Evolutionary conservation across 2,888 invertebrate species (phyloP), one percentile per base, ranked within the genome.

Genomic region (Himalopsyche anomala): DNA sequence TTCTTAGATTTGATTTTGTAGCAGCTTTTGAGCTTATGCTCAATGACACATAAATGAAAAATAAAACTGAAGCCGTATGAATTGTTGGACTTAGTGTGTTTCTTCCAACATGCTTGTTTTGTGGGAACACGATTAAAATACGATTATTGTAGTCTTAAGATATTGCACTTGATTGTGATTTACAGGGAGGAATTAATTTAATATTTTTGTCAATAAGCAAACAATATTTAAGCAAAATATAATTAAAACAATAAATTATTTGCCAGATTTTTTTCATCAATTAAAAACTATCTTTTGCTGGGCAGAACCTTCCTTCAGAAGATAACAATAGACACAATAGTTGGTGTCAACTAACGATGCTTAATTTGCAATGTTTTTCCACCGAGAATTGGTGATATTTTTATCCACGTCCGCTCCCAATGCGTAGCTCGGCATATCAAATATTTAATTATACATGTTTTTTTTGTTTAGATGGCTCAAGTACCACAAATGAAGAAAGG

Each of bases 381-480:
- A 28, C 28, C 28, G 28, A 28, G 1, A 28, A 28, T 28, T 28
- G 28, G 28, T 28, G 28, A 28, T 28, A 28, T 28, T 28, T 28
- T 28, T 28, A 28, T 28, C 28, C 28, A 28, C 28, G 28, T 28
- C 28, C 28, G 28, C 28, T 28, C 1, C 45, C 45, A 11, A 6
- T 45, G 8, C 4, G 15, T 15, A 15, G 2, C 12, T 15, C 15
- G 62, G 5, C 19, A 19, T 19, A 62, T 62, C 28, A 86, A 45
- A 45, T 40, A 45, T 45, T 40, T 45, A 62, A 80, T 56, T 28
- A 6, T 1, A 42, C 0, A 42, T 62, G 56, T 85, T 38, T 80
- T 62, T 89, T 86, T 89, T 89, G 95, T 95, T 87, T 95, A 96
- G 96, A 95, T 91, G 96, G 95, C 90, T 96, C 96, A 0, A 94